Evolutionary conservation across 1,140 invertebrate species (phyloP), one percentile per base, ranked within the genome.

Genomic region (Hyposmocoma kahamanoa): DNA sequence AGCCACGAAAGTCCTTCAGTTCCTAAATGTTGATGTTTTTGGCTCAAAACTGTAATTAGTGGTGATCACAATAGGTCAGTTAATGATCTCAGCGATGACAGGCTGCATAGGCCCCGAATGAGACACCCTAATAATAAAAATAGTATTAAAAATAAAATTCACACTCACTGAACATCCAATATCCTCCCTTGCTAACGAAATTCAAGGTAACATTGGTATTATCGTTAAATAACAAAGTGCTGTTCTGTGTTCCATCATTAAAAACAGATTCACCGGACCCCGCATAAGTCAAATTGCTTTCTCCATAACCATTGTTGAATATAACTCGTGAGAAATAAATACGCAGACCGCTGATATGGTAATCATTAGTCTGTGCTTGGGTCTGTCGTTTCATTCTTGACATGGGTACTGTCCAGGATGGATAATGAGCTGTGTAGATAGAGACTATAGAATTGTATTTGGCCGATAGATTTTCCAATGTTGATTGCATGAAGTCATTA

Each of bases 121-220:
- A n/a, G n/a, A n/a, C n/a, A n/a, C n/a, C n/a, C n/a, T n/a, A n/a
- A n/a, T n/a, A n/a, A n/a, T n/a, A n/a, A n/a, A n/a, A n/a, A n/a
- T n/a, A n/a, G n/a, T n/a, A n/a, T n/a, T n/a, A n/a, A n/a, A n/a
- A n/a, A n/a, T n/a, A n/a, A n/a, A n/a, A n/a, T n/a, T n/a, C n/a
- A n/a, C 45, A 67, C 79, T 78, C 51, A 84, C 80, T 65, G 44
- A 84, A 74, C 42, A 56, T 69, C 80, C 80, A 84, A 51, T 81
- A 84, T 30, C 80, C 80, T n/a, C 32, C 42, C 5, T 60, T 50
- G 11, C 53, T 19, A 8, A 50, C 30, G 47, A 84, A 84, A 50
- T 74, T 72, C 8, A 84, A 47, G 3, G 53, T 53, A 4, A 81
- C 26, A 11, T 44, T 67, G 10, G 47, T 53, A 2, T 62, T 56